These are phyloP conservation scores for Drosophila miranda DNA, from an alignment of 1,140 invertebrate species.

Conservation along the genomic window DNA sequence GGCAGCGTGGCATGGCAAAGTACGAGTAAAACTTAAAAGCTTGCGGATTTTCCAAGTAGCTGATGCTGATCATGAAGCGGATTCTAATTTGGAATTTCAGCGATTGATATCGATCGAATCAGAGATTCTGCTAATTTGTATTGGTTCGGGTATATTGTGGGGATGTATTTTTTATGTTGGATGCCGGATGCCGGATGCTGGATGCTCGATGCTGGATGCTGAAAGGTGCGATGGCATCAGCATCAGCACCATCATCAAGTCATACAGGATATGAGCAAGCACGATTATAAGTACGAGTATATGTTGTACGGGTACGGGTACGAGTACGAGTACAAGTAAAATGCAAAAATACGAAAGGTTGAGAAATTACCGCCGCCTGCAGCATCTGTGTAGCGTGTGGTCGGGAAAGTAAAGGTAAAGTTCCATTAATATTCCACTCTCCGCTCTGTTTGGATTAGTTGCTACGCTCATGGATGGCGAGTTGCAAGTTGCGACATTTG, in stretches of 20 bases:
- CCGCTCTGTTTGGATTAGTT: conserved; percentile 15
- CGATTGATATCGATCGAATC: conserved; percentile 13
- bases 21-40: conserved; percentile 11
- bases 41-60: not conserved
- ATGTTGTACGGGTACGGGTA: not conserved
- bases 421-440: conserved; percentile 61
- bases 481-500: conserved; percentile 14
- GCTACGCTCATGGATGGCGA: conserved; percentile 45
- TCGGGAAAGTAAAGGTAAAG: conserved; percentile 62
- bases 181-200: conserved; percentile 6
- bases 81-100: conserved; percentile 58
- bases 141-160: conserved; percentile 16
- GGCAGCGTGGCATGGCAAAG: conserved; percentile 13
- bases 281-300: conserved; percentile 20
- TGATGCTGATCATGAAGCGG: conserved; percentile 18
- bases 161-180: conserved; percentile 16
- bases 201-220: conserved; percentile 4
- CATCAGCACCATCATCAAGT: conserved; percentile 17
- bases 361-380: conserved; percentile 80
- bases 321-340: conserved; percentile 13
- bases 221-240: conserved; percentile 25
- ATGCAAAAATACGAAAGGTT: conserved; percentile 31
- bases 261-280: conserved; percentile 33
- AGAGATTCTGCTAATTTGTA: conserved; percentile 9
- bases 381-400: conserved; percentile 80